Base-by-base conservation (phyloP, 2,888 invertebrate genomes). In the Hirtodrosophila trivittata region DNA sequence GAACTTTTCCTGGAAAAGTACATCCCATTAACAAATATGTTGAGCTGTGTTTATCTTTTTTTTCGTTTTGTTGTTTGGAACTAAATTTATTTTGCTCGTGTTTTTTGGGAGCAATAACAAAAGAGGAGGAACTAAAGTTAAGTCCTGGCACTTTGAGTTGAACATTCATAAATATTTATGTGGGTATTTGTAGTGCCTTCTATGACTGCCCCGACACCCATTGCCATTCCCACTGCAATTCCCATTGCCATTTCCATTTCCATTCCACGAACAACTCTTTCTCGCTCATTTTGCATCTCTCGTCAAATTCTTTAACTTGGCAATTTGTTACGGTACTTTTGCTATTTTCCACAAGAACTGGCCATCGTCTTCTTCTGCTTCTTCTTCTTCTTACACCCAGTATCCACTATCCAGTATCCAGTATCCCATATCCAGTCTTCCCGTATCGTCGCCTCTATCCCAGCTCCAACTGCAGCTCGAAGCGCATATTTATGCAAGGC, bases 301-400 rank as follows among this genome's bases (percentile, higher is more conserved):
- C 51, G 74, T 72, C 68, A 82, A 77, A 76, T 74, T 68, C 77
- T 76, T 76, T 55, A 66, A 70, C 66, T 76, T 74, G 63, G 77
- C 72, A 65, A 82, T 84, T 84, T 76, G 72, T 60, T 82, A 75
- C 82, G 85, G 82, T 84, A 82, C 82, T 82, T 77, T 78, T 63
- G 56, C 51, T 37, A 43, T 56, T 59, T 46, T 50, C 33, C 68
- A 38, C 57, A 35, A 51, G 46, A 55, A 43, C 52, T 57, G 47
- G 32, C 42, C 49, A 16, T 10, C 16, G n/a, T 25, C 28, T n/a
- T 28, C 28, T 7, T 2, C 13, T 7, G 35, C 35, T 14, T 12
- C 35, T 32, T 21, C 5, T 21, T 21, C 18, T 21, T 21, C 18
- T 21, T 21, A 21, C 18, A 42, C 7, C 25, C 25, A 21, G 9